Conservation (phyloP, 1,140 invertebrate species). For the Leucophenga varia region DNA sequence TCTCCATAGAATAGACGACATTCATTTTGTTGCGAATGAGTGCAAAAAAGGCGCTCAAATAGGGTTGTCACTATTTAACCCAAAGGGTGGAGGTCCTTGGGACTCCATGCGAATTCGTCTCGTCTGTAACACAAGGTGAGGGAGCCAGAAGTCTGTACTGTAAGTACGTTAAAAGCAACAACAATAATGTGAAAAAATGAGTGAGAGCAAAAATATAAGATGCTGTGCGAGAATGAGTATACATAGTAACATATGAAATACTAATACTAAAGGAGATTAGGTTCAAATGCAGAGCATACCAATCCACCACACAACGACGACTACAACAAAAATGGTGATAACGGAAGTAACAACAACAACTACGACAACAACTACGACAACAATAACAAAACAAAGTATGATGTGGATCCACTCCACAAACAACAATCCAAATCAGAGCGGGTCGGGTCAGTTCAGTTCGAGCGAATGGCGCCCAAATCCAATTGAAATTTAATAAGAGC, state of each 20-base stretch:
- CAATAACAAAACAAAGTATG: slow-evolving; percentile 20
- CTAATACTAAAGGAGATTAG: slow-evolving; percentile 49
- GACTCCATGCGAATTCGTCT: no score
- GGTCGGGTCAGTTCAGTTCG: no score
- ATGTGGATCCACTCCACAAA: slow-evolving; percentile 16
- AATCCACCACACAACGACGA: no score
- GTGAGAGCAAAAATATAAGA: neutral
- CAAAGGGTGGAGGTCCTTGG: slow-evolving; percentile 51
- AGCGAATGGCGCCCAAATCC: slow-evolving; percentile 24
- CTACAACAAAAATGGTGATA: slow-evolving; percentile 9
- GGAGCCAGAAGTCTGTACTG: no score
- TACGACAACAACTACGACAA: no score
- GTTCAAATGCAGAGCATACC: slow-evolving; percentile 38
- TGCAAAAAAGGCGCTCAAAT: slow-evolving; percentile 55
- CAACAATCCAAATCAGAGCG: no score
- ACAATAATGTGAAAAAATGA: no score
- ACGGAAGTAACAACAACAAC: slow-evolving; percentile 17
- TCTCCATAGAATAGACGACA: no score
- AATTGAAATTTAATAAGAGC: slow-evolving; percentile 43
- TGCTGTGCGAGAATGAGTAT: slow-evolving; percentile 1
- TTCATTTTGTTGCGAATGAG: no score
- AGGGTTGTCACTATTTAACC: slow-evolving; percentile 57
- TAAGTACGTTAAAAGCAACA: no score
- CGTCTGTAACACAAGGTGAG: no score
- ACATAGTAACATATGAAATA: slow-evolving; percentile 41